These are phyloP conservation scores for Delia radicum DNA, from an alignment of 1,140 invertebrate species.

Conservation along the genomic window DNA sequence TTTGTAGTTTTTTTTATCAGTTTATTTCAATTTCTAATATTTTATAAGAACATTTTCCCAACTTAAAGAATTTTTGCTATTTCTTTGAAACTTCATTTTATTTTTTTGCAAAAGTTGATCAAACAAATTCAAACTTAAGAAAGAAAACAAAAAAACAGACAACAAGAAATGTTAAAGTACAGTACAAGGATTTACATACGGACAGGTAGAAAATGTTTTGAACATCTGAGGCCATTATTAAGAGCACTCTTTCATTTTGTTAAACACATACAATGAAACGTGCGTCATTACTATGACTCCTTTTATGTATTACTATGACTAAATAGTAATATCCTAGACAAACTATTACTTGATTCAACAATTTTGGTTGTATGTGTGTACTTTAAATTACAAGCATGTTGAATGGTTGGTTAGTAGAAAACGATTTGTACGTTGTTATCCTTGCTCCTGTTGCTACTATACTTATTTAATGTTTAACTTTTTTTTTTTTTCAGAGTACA, in stretches of 20 bases:
- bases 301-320: no score
- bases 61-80: not conserved
- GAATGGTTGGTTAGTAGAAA: not conserved
- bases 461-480: not conserved
- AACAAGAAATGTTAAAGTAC: not conserved
- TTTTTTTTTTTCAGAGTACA: not conserved
- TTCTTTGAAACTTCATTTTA: not conserved
- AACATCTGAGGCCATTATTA: not conserved
- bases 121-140: not conserved
- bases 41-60: not conserved
- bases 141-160: not conserved
- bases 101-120: not conserved
- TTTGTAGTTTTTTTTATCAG: no score
- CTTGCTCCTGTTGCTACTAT: not conserved
- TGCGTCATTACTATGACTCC: not conserved
- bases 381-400: not conserved
- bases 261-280: not conserved
- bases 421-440: not conserved
- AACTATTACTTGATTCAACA: no score
- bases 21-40: no score
- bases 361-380: not conserved
- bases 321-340: no score
- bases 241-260: not conserved
- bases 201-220: not conserved
- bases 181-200: not conserved